Conservation (phyloP, 1,140 invertebrate species). For the Microplitis mediator region DNA sequence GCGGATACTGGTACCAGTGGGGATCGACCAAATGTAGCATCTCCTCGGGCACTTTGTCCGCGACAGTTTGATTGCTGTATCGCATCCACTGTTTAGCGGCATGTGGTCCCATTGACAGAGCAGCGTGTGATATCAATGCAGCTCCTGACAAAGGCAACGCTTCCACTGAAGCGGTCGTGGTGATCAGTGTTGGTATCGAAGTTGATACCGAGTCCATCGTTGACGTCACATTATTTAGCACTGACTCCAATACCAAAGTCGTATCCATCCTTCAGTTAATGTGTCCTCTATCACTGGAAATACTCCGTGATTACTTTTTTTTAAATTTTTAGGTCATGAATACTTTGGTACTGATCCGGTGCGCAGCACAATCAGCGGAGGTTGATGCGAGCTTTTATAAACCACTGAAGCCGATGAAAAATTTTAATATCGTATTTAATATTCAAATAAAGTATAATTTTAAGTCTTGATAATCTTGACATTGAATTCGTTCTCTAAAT, state of each 20-base stretch:
- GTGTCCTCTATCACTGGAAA: background rate
- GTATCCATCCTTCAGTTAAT: background rate
- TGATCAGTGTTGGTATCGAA: too few species aligned
- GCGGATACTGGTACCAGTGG: constrained; percentile 79
- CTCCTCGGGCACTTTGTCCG: constrained; percentile 75
- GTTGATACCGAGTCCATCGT: background rate
- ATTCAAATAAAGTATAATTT: constrained; percentile 44
- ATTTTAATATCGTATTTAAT: constrained; percentile 48
- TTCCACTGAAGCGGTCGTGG: background rate
- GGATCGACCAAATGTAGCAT: constrained; percentile 75
- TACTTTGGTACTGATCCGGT: constrained; percentile 23
- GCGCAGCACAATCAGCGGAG: constrained; percentile 12
- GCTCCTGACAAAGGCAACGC: background rate
- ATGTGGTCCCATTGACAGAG: constrained; percentile 27
- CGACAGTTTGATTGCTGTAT: constrained; percentile 72
- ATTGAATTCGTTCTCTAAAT: constrained; percentile 30
- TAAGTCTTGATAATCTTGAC: constrained; percentile 1
- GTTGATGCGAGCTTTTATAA: constrained; percentile 25
- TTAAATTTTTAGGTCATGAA: constrained; percentile 20
- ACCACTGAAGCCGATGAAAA: constrained; percentile 36
- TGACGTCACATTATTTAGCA: constrained; percentile 1
- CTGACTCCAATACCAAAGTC: background rate
- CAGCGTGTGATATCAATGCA: constrained; percentile 10
- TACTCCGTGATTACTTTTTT: background rate
- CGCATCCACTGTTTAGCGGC: constrained; percentile 30